These are phyloP conservation scores for Pygathrix nemaeus DNA, from an alignment of 2,113 vertebrate genomes.

Conservation along the genomic window DNA sequence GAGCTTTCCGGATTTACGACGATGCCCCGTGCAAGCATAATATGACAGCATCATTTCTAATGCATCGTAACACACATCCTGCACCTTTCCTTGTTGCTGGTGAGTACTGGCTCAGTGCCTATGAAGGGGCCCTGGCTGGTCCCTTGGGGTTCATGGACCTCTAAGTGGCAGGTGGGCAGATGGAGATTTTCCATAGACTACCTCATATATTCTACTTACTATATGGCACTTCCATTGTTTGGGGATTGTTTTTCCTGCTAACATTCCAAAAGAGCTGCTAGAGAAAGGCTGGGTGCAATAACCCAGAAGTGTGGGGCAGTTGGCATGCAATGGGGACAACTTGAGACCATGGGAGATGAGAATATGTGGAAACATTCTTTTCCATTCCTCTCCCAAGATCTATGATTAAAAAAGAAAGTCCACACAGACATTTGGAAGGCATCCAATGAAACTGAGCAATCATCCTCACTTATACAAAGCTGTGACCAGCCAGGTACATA, in stretches of 20 bases:
- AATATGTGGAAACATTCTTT: neutral
- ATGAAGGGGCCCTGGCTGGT: neutral
- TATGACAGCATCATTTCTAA: neutral
- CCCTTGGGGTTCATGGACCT: neutral
- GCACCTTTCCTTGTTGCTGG: neutral
- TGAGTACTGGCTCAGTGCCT: neutral
- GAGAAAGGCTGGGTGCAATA: neutral
- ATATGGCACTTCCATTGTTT: neutral
- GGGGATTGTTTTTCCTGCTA: neutral
- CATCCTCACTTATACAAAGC: neutral
- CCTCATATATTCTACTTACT: neutral
- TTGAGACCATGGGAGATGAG: neutral
- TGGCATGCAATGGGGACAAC: neutral
- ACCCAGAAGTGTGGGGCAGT: neutral
- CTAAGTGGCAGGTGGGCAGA: neutral
- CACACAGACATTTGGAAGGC: neutral
- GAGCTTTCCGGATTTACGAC: neutral
- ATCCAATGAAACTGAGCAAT: neutral
- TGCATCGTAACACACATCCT: neutral
- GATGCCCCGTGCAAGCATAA: neutral
- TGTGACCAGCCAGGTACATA: neutral
- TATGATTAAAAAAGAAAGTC: neutral
- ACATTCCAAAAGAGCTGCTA: neutral
- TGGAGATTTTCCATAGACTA: neutral
- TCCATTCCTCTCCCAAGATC: neutral